These are phyloP conservation scores for Cherax destructor DNA, from an alignment of 1,140 invertebrate species.

Conservation along the genomic window DNA sequence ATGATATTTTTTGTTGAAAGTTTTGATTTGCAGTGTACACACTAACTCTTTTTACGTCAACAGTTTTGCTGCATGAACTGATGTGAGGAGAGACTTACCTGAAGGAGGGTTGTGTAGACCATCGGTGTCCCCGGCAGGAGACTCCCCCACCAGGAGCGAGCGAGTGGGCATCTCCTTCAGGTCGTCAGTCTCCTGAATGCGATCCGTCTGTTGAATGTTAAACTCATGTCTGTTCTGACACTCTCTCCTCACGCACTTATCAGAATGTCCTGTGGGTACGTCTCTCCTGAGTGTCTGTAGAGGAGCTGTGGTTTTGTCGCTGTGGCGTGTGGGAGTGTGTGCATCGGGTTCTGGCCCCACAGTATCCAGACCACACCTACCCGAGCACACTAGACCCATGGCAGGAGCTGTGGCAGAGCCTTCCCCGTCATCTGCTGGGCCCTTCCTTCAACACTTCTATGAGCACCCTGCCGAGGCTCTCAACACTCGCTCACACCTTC, in stretches of 20 bases:
- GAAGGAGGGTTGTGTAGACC: background rate
- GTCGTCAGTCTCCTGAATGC: background rate
- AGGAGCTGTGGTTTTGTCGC: background rate
- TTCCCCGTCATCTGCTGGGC: constrained; percentile 26
- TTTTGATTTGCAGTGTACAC: no score
- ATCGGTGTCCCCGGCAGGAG: background rate
- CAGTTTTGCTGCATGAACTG: no score
- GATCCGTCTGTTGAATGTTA: background rate
- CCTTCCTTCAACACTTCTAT: background rate
- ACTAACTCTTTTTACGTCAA: no score
- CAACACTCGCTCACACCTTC: background rate
- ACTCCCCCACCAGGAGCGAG: constrained; percentile 35
- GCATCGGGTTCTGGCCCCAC: constrained; percentile 30
- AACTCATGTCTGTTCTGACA: background rate
- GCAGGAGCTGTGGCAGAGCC: background rate
- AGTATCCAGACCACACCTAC: constrained; percentile 45
- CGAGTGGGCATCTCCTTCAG: constrained; percentile 7
- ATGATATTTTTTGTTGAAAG: no score
- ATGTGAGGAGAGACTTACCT: background rate
- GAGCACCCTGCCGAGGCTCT: background rate
- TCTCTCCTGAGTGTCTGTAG: background rate
- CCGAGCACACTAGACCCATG: constrained; percentile 53
- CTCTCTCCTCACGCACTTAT: constrained; percentile 1
- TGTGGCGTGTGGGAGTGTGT: constrained; percentile 24
- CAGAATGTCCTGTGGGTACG: background rate